These are phyloP conservation scores for Gorsachius magnificus DNA, from an alignment of 2,797 vertebrate genomes.

Conservation along the genomic window DNA sequence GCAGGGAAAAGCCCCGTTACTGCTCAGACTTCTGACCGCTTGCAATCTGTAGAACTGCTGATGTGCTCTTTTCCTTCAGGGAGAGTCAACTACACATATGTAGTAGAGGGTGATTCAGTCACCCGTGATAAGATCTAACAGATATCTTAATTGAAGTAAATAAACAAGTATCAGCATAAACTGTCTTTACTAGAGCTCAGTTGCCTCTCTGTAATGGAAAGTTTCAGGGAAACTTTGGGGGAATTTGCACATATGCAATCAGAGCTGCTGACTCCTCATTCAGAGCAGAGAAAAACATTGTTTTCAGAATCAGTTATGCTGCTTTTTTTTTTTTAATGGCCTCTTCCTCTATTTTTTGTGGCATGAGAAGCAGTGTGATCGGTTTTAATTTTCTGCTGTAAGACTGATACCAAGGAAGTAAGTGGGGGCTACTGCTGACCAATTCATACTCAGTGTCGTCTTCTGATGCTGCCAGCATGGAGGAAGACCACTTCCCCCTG, in stretches of 20 bases:
- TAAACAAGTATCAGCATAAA: background rate
- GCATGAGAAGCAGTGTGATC: background rate
- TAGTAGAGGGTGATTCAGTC: background rate
- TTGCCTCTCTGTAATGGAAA: background rate
- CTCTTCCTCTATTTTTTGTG: background rate
- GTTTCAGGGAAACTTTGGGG: conserved; percentile 42
- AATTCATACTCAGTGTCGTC: background rate
- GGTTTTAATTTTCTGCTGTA: background rate
- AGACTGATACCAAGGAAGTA: background rate
- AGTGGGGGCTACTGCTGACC: background rate
- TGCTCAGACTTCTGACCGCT: background rate
- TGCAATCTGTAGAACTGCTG: background rate
- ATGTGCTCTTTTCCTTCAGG: background rate
- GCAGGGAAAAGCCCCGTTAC: background rate
- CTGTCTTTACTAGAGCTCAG: background rate
- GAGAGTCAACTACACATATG: background rate
- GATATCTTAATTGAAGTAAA: background rate
- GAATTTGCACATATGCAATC: conserved; percentile 17
- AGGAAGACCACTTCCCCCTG: background rate
- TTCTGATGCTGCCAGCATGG: background rate
- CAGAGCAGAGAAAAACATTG: background rate
- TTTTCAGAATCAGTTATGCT: background rate
- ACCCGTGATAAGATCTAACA: background rate
- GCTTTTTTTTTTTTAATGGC: background rate
- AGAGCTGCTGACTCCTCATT: conserved; percentile 33